Base-by-base conservation (phyloP, 2,797 vertebrate genomes). In the Onychomys torridus region DNA sequence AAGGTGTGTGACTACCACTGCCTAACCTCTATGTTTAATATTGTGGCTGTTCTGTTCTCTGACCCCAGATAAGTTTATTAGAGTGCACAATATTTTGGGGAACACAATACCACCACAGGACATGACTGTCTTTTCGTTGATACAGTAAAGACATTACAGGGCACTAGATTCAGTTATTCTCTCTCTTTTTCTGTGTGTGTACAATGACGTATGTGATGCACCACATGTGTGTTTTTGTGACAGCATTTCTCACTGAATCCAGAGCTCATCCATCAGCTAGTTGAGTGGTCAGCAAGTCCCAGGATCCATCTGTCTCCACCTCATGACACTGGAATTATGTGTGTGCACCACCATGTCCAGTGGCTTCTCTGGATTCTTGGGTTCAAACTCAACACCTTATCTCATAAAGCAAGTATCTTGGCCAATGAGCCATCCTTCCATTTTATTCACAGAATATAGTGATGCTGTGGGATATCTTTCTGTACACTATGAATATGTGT, bases 121-220 rank as follows among this genome's bases (percentile, higher is more conserved):
- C 34, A 63, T 6, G 16, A 91, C 57, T 86, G 6, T 82, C 86
- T 96, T 91, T 57, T 92, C 61, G 25, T 94, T n/a, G 81, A 34
- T n/a, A 61, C 95, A 94, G 49, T 34, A 40, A 43, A 6, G 4
- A 43, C 14, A 67, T 57, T 93, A 34, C 3, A 40, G n/a, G 69
- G 32, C 57, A 65, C 5, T 71, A 78, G 76, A 63, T 91, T 71
- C 46, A 46, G 10, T 49, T 95, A 32, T 78, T 78, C 16, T 34
- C 46, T 61, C 78, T 76, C 29, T 32, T 4, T n/a, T 19, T n/a
- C 10, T 46, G 10, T 34, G 11, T 52, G 61, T 67, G 29, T 52
- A 5, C 25, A 10, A 78, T 32, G 1, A 21, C 7, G 78, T 57
- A 29, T 3, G 19, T 81, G 78, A 21, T 81, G 78, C 52, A n/a